These are phyloP conservation scores for Acanthopleura granulata DNA, from an alignment of 2,888 invertebrate genomes.

Conservation along the genomic window DNA sequence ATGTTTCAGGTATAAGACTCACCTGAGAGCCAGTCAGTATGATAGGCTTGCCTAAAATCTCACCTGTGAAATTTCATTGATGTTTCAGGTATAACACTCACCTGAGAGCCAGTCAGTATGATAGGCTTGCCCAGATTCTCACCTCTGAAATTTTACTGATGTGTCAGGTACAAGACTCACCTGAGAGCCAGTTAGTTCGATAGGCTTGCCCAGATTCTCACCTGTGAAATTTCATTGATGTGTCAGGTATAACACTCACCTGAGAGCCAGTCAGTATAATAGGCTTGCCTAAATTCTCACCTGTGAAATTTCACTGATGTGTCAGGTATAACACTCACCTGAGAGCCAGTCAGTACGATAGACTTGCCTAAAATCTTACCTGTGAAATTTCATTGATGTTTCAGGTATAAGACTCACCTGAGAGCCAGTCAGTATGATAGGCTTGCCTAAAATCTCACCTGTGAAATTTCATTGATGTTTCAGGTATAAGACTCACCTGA, in stretches of 20 bases:
- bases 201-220: too few relatives aligned
- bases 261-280: conserved; percentile 91
- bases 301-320: conserved; percentile 78
- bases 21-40: conserved; percentile 87
- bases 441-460: too few relatives aligned
- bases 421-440: too few relatives aligned
- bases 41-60: conserved; percentile 92
- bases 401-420: too few relatives aligned
- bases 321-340: conserved; percentile 37
- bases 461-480: too few relatives aligned
- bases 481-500: conserved; percentile 42
- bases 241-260: conserved; percentile 33
- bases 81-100: conserved; percentile 22
- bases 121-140: too few relatives aligned
- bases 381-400: conserved; percentile 78
- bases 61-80: conserved; percentile 83
- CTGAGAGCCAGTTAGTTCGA: too few relatives aligned
- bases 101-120: conserved; percentile 86
- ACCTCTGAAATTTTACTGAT: too few relatives aligned
- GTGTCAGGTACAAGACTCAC: too few relatives aligned
- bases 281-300: conserved; percentile 93
- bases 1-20: not conserved
- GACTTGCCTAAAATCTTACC: conserved; percentile 94
- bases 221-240: too few relatives aligned
- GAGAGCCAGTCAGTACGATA: conserved; percentile 91